Evolutionary conservation across 2,113 vertebrate genomes (phyloP).

Genomic region (Paracanthobrama guichenoti): DNA sequence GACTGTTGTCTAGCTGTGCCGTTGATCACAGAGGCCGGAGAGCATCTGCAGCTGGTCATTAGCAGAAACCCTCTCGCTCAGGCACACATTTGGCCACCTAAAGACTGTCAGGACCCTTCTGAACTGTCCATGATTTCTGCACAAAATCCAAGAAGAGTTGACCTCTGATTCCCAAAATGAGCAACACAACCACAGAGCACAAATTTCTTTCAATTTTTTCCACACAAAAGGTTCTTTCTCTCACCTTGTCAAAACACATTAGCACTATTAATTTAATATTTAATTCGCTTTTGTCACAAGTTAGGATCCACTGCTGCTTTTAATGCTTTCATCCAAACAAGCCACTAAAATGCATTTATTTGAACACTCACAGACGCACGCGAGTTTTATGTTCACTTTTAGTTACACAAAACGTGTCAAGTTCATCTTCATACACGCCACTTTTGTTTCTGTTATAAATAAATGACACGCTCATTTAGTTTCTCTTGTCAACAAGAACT

Average conservation of each 20-base stretch:
- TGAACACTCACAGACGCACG: neutral
- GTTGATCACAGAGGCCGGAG: slow-evolving; percentile 86
- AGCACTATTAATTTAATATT: neutral
- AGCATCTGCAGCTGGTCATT: slow-evolving; percentile 87
- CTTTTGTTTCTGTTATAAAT: neutral
- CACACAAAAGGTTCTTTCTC: slow-evolving; percentile 19
- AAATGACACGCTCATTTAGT: neutral
- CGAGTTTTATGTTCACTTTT: neutral
- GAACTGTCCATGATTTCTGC: slow-evolving; percentile 60
- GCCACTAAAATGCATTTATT: neutral
- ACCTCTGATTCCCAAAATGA: slow-evolving; percentile 63
- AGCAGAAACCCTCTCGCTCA: slow-evolving; percentile 84
- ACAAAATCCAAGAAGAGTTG: slow-evolving; percentile 72
- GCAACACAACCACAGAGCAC: neutral
- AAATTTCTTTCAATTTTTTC: neutral
- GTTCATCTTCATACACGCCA: neutral
- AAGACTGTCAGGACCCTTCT: slow-evolving; percentile 61
- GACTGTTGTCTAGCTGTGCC: slow-evolving; percentile 94
- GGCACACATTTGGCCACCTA: slow-evolving; percentile 50
- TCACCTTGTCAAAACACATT: slow-evolving; percentile 7
- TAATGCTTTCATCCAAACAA: neutral
- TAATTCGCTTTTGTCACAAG: neutral
- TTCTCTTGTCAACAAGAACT: neutral
- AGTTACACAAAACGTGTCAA: neutral
- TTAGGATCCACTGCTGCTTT: neutral